Conservation (phyloP, 2,888 invertebrate genomes). For the Pammene fasciana region DNA sequence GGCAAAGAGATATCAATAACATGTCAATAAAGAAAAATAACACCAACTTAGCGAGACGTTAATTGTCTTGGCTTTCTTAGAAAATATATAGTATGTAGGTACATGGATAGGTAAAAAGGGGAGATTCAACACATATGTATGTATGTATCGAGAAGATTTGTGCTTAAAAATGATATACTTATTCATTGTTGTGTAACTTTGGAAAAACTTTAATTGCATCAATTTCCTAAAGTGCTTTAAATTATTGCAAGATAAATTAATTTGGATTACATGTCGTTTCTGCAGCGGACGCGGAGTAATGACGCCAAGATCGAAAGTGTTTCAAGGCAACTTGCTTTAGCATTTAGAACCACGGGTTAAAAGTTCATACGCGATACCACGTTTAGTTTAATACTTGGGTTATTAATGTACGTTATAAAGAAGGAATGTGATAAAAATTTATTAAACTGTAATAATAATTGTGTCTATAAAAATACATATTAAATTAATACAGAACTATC, state of each 20-base stretch:
- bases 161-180: too few species aligned
- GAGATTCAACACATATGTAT: not conserved
- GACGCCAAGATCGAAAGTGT: constrained; percentile 63
- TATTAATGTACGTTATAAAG: not conserved
- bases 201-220: constrained; percentile 10
- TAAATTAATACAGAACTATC: not conserved
- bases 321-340: constrained; percentile 65
- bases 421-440: not conserved
- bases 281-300: constrained; percentile 54
- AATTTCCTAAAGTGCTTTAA: constrained; percentile 14
- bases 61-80: constrained; percentile 36
- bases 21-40: constrained; percentile 42
- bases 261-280: constrained; percentile 30
- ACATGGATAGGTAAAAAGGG: not conserved
- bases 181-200: not conserved
- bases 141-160: too few species aligned
- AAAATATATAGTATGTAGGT: constrained; percentile 12
- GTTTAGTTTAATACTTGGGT: not conserved
- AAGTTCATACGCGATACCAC: constrained; percentile 56
- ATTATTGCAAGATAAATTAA: constrained; percentile 24
- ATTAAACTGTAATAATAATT: too few species aligned
- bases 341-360: constrained; percentile 54
- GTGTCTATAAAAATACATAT: too few species aligned
- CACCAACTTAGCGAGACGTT: constrained; percentile 19
- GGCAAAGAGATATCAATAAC: constrained; percentile 40